phyloP scores from a whole-genome alignment of 1,140 invertebrate genomes.

The Eubasilissa regina region DNA sequence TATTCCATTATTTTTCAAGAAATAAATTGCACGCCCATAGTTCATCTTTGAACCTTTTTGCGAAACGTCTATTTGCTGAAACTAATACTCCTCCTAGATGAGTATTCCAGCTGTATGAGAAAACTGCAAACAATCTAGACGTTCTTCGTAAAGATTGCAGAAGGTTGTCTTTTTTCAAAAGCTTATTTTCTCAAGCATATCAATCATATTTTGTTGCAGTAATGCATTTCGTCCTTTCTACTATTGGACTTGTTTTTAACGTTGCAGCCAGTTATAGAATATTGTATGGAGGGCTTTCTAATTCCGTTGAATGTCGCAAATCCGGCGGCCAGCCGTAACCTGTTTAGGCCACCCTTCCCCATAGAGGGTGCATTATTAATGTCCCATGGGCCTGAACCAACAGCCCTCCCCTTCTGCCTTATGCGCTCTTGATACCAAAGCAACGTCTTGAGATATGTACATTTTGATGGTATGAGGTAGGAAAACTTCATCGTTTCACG shows the following conservation, averaged over 20 bases:
- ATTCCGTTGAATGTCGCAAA: constrained; percentile 52
- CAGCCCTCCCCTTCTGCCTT: neutral
- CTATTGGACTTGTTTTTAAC: constrained; percentile 4
- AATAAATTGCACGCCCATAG: neutral
- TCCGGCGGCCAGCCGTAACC: constrained; percentile 57
- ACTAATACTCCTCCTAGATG: neutral
- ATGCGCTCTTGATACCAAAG: constrained; percentile 25
- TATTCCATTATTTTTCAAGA: neutral
- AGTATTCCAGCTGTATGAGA: neutral
- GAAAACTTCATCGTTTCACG: constrained; percentile 5
- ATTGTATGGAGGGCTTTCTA: constrained; percentile 19
- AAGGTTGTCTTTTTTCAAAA: neutral
- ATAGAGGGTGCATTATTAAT: constrained; percentile 59
- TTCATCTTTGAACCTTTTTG: neutral
- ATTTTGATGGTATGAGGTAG: neutral
- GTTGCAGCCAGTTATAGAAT: neutral
- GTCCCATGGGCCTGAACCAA: constrained; percentile 42
- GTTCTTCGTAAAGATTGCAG: neutral
- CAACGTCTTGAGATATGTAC: constrained; percentile 27
- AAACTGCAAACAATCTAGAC: neutral
- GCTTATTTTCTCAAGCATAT: neutral
- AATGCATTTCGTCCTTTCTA: neutral
- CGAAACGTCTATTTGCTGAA: neutral
- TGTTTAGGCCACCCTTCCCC: constrained; percentile 52
- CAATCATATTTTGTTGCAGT: neutral